These are phyloP conservation scores for Poeciliopsis gracilis DNA, from an alignment of 2,797 vertebrate genomes.

Conservation along the genomic window DNA sequence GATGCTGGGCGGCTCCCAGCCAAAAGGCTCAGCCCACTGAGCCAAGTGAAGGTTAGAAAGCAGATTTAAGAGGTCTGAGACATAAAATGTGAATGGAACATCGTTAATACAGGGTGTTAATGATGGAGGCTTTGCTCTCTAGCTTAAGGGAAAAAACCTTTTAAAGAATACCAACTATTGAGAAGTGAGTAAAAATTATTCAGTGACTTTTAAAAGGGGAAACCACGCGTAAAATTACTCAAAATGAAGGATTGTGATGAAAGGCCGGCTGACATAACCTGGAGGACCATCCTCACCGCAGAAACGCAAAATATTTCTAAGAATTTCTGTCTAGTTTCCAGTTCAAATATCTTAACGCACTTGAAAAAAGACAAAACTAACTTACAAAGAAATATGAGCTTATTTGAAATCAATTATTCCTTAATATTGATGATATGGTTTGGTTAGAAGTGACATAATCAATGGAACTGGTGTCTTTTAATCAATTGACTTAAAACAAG, in stretches of 20 bases:
- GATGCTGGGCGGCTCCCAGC: conserved; percentile 21
- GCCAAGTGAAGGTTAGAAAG: not conserved
- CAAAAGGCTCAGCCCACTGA: conserved; percentile 24
- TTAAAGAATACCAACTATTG: not conserved
- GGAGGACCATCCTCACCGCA: not conserved
- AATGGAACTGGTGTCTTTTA: too few relatives aligned
- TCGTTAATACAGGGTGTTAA: not conserved
- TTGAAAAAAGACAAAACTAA: too few relatives aligned
- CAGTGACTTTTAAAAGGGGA: not conserved
- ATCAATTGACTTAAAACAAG: too few relatives aligned
- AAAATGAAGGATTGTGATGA: not conserved
- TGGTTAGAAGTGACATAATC: too few relatives aligned
- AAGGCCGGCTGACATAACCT: not conserved
- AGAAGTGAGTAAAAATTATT: not conserved
- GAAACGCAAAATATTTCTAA: too few relatives aligned
- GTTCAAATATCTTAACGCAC: too few relatives aligned
- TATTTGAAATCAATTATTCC: too few relatives aligned
- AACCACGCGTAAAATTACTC: not conserved
- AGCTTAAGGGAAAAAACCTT: not conserved
- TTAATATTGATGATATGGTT: too few relatives aligned
- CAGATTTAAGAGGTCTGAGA: not conserved
- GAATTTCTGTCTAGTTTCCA: too few relatives aligned
- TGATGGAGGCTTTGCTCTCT: not conserved
- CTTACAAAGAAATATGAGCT: too few relatives aligned
- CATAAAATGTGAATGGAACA: not conserved